phyloP scores from a whole-genome alignment of 30 jellyfish, hydroid and myxozoan species.

The Turritopsis dohrnii region DNA sequence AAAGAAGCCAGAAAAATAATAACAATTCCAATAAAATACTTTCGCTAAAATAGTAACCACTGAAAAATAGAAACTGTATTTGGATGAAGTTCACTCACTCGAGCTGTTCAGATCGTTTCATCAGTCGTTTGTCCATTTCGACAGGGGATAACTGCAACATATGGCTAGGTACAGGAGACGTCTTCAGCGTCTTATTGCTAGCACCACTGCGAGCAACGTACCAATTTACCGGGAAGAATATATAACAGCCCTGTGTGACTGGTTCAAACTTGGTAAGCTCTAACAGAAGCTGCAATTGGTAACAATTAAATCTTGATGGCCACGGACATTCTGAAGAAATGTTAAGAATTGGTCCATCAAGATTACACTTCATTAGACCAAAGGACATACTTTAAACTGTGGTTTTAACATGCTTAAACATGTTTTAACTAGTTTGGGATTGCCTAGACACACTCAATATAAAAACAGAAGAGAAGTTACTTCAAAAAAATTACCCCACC shows the following conservation, averaged over 20 bases:
- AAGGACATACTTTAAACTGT: no score
- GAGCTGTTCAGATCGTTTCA: conserved; percentile 19
- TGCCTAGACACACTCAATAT: not conserved
- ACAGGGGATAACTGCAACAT: conserved; percentile 32
- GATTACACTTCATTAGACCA: no score
- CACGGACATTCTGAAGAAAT: conserved; percentile 1
- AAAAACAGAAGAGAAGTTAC: not conserved
- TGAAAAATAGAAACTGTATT: no score
- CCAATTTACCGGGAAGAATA: conserved; percentile 80
- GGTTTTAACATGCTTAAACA: no score
- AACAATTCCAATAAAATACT: no score
- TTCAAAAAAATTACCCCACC: not conserved
- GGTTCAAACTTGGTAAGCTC: conserved; percentile 60
- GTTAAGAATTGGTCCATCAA: not conserved
- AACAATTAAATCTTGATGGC: conserved; percentile 37
- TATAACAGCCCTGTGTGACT: conserved; percentile 59
- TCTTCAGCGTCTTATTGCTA: not conserved
- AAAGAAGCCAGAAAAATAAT: no score
- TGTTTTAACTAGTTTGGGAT: no score
- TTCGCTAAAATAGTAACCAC: no score
- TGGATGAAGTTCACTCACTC: not conserved
- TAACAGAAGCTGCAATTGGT: conserved; percentile 29
- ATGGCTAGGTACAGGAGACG: not conserved
- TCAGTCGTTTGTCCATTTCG: conserved; percentile 25
- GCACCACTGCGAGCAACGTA: conserved; percentile 38